Conservation (phyloP, 2,888 invertebrate genomes). For the Drosophila sordidapex region DNA sequence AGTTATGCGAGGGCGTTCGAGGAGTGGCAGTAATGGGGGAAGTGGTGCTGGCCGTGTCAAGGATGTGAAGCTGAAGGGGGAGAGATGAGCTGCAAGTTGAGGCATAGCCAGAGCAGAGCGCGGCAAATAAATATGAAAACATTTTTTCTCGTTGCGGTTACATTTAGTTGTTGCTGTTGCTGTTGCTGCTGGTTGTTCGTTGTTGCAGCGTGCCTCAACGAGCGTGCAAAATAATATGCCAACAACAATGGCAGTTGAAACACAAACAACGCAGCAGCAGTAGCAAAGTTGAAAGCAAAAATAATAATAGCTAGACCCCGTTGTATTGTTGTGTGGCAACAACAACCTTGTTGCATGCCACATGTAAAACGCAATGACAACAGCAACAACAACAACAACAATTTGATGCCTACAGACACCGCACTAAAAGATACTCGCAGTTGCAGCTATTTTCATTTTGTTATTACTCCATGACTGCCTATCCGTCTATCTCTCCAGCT, state of each 20-base stretch:
- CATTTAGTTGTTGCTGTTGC: constrained; percentile 17
- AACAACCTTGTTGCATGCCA: constrained; percentile 49
- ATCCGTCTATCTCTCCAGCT: neutral
- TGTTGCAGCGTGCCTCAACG: constrained; percentile 60
- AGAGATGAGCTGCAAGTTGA: neutral
- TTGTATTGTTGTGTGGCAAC: constrained; percentile 47
- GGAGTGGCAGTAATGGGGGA: neutral
- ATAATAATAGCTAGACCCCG: constrained; percentile 67
- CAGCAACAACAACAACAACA: constrained; percentile 25
- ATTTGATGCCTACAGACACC: constrained; percentile 34
- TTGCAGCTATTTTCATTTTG: constrained; percentile 42
- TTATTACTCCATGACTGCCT: constrained; percentile 5
- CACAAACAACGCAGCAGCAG: constrained; percentile 52
- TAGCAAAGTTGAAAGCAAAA: constrained; percentile 51
- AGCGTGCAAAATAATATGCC: constrained; percentile 80
- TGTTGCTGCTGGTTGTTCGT: constrained; percentile 19
- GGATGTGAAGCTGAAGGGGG: constrained; percentile 7
- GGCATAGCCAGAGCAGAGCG: constrained; percentile 34
- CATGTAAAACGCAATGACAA: constrained; percentile 64
- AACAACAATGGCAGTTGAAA: constrained; percentile 70
- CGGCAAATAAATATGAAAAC: constrained; percentile 77
- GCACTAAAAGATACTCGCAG: constrained; percentile 37
- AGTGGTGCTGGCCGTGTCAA: constrained; percentile 22
- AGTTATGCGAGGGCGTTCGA: constrained; percentile 71
- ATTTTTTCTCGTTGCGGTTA: constrained; percentile 72